Evolutionary conservation across 2,113 vertebrate genomes (phyloP), one percentile per base, ranked within the genome.

Genomic region (Hipposideros armiger): DNA sequence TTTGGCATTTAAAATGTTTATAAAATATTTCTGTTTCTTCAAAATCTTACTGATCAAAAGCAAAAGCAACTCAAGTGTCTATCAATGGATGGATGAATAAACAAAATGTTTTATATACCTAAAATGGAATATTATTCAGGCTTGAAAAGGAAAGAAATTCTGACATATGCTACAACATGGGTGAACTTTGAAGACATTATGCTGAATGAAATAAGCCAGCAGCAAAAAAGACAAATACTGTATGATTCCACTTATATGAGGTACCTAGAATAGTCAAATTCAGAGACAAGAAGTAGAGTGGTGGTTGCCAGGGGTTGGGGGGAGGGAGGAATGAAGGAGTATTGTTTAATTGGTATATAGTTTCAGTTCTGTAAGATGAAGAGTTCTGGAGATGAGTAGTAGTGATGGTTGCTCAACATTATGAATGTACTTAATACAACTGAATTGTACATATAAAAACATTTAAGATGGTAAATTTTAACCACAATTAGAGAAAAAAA

Each of bases 41-140:
- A 66, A 84, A 84, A 89, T 96, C 98, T 99, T 97, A 99, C 99
- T 64, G 98, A 97, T 99, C 99, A n/a, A 96, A 94, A 66, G 67
- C 72, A 74, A 82, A 96, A 50, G 40, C 58, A 92, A 86, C 30
- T 50, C 6, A 97, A 74, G 11, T 64, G 8, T 45, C 52, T 13
- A 92, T 52, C 26, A 56, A 69, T 62, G 19, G 19, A 83, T 62
- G 19, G 76, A 47, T 70, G 58, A 67, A 58, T 77, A 87, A 86
- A 24, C 16, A 83, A 93, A 82, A 94, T 67, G 7, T 62, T 66
- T 17, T 8, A 87, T 16, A 56, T 4, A 80, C 7, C 67, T 36
- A 67, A 14, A 95, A 84, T 26, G 10, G 45, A 91, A 32, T 94
- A 94, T 45, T 73, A 91, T 28, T 89, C 69, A 80, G 36, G 17